Evolutionary conservation across 2,113 vertebrate genomes (phyloP).

Genomic region (Indicator indicator): DNA sequence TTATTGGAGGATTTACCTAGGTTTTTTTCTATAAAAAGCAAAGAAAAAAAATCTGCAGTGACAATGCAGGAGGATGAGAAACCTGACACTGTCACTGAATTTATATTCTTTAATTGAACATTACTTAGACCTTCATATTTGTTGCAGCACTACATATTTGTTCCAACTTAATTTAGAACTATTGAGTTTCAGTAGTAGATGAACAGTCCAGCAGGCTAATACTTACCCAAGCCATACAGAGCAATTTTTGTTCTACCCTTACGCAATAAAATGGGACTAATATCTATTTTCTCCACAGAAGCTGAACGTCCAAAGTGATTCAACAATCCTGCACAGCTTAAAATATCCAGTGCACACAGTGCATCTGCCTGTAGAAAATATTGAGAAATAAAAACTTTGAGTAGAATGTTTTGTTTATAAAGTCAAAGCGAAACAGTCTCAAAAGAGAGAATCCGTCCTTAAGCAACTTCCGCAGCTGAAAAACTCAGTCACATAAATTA

Average conservation of each 20-base stretch:
- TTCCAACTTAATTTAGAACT: neutral
- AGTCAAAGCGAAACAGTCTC: neutral
- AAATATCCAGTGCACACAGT: slow-evolving; percentile 92
- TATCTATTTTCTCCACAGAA: slow-evolving; percentile 93
- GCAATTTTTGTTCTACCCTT: slow-evolving; percentile 93
- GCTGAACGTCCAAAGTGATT: slow-evolving; percentile 94
- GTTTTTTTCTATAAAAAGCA: neutral
- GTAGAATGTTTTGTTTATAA: neutral
- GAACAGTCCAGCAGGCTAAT: neutral
- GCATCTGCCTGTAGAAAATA: slow-evolving; percentile 84
- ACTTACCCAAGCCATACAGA: slow-evolving; percentile 93
- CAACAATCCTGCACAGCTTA: slow-evolving; percentile 91
- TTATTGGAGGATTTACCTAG: neutral
- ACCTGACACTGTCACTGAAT: neutral
- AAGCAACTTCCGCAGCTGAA: neutral
- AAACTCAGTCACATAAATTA: neutral
- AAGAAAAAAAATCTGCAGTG: neutral
- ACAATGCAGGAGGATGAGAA: neutral
- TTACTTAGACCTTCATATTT: neutral
- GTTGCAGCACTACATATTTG: neutral
- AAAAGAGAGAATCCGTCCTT: neutral
- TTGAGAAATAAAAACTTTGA: neutral
- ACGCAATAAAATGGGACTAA: slow-evolving; percentile 91
- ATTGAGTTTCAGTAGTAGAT: neutral
- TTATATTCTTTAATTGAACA: neutral